These are phyloP conservation scores for Drosophila rufa DNA, from an alignment of 1,140 invertebrate species.

Conservation along the genomic window DNA sequence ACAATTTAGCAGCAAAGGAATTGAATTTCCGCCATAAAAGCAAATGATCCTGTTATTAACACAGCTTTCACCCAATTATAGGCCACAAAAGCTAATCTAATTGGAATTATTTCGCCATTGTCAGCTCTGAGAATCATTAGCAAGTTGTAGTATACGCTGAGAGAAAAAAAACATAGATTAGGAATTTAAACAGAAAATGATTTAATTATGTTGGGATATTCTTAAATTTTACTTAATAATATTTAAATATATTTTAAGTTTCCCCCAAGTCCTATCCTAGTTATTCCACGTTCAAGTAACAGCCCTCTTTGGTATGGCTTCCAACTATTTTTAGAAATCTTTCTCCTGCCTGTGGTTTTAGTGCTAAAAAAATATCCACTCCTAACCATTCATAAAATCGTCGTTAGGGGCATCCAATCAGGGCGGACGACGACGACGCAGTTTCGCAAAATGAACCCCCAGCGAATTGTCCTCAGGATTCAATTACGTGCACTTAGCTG, in stretches of 20 bases:
- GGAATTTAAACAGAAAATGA: too few species aligned
- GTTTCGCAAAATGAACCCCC: conserved; percentile 34
- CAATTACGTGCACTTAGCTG: conserved; percentile 77
- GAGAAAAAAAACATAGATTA: background rate
- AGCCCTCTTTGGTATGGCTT: too few species aligned
- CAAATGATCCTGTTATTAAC: conserved; percentile 1
- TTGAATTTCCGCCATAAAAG: conserved; percentile 5
- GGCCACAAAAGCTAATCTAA: conserved; percentile 5
- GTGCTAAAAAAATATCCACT: conserved; percentile 12
- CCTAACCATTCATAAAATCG: conserved; percentile 46
- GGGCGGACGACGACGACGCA: conserved; percentile 35
- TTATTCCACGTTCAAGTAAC: too few species aligned
- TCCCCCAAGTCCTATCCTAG: too few species aligned
- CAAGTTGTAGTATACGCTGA: background rate
- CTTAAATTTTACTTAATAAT: too few species aligned
- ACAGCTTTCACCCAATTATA: conserved; percentile 17
- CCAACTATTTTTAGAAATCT: background rate
- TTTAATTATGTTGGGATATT: too few species aligned
- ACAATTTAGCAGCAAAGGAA: conserved; percentile 1
- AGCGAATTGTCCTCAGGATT: conserved; percentile 55
- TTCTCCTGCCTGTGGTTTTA: conserved; percentile 4
- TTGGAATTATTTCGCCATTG: conserved; percentile 14
- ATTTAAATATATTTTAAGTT: too few species aligned
- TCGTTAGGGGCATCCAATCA: conserved; percentile 45
- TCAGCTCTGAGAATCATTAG: conserved; percentile 12